Evolutionary conservation across 2,888 invertebrate genomes (phyloP).

Genomic region (Pseudeuparius sepicola): DNA sequence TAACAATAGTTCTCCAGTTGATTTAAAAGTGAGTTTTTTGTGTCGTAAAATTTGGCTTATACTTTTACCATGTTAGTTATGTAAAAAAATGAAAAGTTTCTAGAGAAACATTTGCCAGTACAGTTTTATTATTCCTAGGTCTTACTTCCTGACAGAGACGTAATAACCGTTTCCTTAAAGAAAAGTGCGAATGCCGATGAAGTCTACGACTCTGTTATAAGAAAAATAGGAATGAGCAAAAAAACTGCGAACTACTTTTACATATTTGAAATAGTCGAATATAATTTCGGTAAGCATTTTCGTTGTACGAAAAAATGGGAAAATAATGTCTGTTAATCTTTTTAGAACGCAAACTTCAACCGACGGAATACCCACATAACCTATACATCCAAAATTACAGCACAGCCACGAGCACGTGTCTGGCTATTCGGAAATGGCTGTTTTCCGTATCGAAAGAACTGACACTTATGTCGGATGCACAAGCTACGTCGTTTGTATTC

Average conservation of each 20-base stretch:
- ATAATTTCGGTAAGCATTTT: conserved; percentile 75
- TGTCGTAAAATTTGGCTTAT: not conserved
- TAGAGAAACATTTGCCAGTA: too few relatives aligned
- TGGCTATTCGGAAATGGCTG: conserved; percentile 80
- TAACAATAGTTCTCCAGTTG: conserved; percentile 51
- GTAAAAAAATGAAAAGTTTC: too few relatives aligned
- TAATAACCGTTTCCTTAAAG: conserved; percentile 78
- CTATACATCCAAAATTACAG: conserved; percentile 98
- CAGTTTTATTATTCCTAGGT: conserved; percentile 45
- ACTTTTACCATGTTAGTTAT: too few relatives aligned
- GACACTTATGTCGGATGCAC: conserved; percentile 53
- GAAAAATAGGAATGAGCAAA: conserved; percentile 71
- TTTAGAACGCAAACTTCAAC: conserved; percentile 83
- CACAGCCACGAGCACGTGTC: conserved; percentile 91
- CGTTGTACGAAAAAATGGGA: not conserved
- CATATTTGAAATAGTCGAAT: conserved; percentile 93
- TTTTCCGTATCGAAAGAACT: conserved; percentile 64
- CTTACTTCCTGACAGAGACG: conserved; percentile 83
- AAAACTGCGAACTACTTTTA: conserved; percentile 86
- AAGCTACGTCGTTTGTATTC: conserved; percentile 76
- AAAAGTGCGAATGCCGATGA: conserved; percentile 85
- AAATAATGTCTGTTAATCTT: conserved; percentile 6
- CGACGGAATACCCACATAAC: conserved; percentile 92
- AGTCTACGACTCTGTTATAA: conserved; percentile 79
- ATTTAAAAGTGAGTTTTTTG: conserved; percentile 49